Evolutionary conservation across 92 coral and sea anemone species (phyloP), one percentile per base, ranked within the genome.

Genomic region (Pocillopora grandis): DNA sequence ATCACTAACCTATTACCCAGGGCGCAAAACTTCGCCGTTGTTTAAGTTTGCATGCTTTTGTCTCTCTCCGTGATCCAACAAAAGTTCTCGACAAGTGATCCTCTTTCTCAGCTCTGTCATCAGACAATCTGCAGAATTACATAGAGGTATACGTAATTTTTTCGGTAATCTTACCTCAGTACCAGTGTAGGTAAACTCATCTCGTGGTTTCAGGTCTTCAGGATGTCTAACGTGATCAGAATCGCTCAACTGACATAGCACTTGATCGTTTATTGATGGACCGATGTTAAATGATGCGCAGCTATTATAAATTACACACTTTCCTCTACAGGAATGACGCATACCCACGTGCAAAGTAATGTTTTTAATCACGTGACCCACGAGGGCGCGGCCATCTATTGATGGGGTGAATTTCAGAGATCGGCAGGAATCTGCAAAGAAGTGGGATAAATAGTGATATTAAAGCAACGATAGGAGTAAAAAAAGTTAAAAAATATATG

Each of bases 221-320:
- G 78, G 78, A 12, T 74, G 64, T 74, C 63, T 35, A 19, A 20
- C 57, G 63, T 56, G 78, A 12, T 74, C 78, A 21, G 78, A 56
- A 56, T 74, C 19, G 14, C 78, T 74, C 78, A 74, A 37, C 16
- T 74, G 78, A 17, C 78, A 74, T 7, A 20, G 18, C 11, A 56
- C 78, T n/a, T 74, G 59, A 31, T 72, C 59, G 60, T 72, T 49
- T 42, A 42, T 49, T 72, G 61, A 60, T 72, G 76, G 60, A 49
- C 76, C 76, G 31, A 72, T 72, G 76, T 72, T 72, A 60, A 72
- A 8, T 72, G 76, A 49, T 33, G n/a, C 23, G 20, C 76, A 72
- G 12, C 21, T 72, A 31, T 13, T 55, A 42, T 72, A 61, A 21
- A 72, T 42, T 14, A 60, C 8, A 16, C 76, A 72, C n/a, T 27